Evolutionary conservation across 2,113 vertebrate genomes (phyloP).

Genomic region (Quiscalus mexicanus): DNA sequence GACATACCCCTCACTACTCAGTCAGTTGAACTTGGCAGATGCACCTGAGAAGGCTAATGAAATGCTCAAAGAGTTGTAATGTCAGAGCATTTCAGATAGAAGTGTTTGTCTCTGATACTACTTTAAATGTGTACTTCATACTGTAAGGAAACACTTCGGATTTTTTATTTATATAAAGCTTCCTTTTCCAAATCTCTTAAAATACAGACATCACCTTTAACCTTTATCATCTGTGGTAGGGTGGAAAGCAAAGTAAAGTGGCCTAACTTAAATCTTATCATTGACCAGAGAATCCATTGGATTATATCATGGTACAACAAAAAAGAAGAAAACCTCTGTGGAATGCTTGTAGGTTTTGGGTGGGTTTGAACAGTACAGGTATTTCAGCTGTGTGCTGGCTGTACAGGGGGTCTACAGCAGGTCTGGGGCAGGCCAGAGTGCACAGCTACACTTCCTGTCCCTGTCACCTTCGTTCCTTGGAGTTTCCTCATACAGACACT

Average conservation of each 20-base stretch:
- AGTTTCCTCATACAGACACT: neutral
- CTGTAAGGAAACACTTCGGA: neutral
- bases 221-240: neutral
- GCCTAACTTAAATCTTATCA: neutral
- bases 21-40: neutral
- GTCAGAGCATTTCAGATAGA: neutral
- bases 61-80: neutral
- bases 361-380: neutral
- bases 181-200: neutral
- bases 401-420: neutral
- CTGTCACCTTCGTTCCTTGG: neutral
- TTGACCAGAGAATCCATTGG: neutral
- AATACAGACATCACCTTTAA: neutral
- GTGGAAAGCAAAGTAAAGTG: neutral
- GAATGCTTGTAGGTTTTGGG: neutral
- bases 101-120: neutral
- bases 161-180: neutral
- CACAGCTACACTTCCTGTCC: rapidly evolving
- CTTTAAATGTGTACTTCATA: neutral
- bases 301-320: neutral
- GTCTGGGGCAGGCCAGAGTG: neutral
- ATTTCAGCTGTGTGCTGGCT: neutral
- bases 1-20: neutral
- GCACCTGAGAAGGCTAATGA: neutral
- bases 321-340: neutral